These are phyloP conservation scores for Micropoecilia bifurca DNA, from an alignment of 2,797 vertebrate species.

Conservation along the genomic window DNA sequence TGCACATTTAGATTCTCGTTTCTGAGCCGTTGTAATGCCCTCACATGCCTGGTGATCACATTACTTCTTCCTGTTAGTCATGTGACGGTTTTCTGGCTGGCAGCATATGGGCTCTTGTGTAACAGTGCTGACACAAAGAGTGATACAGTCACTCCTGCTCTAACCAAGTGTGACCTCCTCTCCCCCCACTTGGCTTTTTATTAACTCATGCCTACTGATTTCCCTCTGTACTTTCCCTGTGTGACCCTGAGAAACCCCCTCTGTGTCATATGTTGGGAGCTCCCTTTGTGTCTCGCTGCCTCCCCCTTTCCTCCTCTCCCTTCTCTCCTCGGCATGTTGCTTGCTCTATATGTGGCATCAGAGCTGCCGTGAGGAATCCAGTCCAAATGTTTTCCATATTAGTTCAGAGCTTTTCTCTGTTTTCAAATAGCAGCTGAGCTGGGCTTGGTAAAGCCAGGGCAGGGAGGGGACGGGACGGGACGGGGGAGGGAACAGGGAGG, in stretches of 20 bases:
- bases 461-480: slow-evolving; percentile 60
- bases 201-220: slow-evolving; percentile 61
- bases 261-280: slow-evolving; percentile 82
- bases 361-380: slow-evolving; percentile 80
- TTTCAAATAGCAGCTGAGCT: slow-evolving; percentile 83
- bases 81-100: slow-evolving; percentile 72
- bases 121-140: slow-evolving; percentile 73
- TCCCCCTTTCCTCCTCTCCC: slow-evolving; percentile 55
- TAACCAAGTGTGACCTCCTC: slow-evolving; percentile 63
- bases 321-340: slow-evolving; percentile 65
- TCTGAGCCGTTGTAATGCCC: slow-evolving; percentile 52
- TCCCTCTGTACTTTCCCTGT: slow-evolving; percentile 33
- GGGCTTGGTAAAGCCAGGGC: slow-evolving; percentile 72
- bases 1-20: slow-evolving; percentile 7
- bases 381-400: slow-evolving; percentile 98
- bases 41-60: slow-evolving; percentile 79
- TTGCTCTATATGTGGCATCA: slow-evolving; percentile 89
- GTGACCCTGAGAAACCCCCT: slow-evolving; percentile 27
- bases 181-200: slow-evolving; percentile 47
- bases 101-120: slow-evolving; percentile 70
- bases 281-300: slow-evolving; percentile 81
- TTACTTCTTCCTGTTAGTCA: slow-evolving; percentile 78
- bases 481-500: slow-evolving; percentile 37
- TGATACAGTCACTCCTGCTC: slow-evolving; percentile 59
- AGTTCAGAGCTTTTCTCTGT: slow-evolving; percentile 89